phyloP scores from a whole-genome alignment of 35 echinoderm and acorn worm species.

The Chiridota heheva region DNA sequence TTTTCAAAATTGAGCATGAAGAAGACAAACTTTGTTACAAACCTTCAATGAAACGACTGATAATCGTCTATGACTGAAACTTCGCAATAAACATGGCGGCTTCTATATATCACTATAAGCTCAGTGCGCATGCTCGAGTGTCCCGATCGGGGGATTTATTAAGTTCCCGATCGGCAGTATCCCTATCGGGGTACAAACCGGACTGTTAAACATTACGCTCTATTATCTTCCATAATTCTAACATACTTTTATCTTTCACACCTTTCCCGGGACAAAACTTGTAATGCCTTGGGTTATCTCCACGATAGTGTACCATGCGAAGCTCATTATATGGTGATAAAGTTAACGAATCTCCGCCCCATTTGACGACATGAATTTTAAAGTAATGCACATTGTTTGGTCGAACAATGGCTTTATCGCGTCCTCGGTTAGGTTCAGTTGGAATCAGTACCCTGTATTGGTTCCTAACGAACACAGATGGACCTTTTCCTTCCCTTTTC shows the following conservation, averaged over 20 bases:
- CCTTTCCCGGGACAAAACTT: constrained; percentile 55
- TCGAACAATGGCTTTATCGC: constrained; percentile 75
- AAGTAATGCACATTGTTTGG: constrained; percentile 80
- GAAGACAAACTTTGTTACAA: too few relatives aligned
- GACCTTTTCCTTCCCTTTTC: neutral
- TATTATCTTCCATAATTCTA: constrained; percentile 44
- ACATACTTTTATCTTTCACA: constrained; percentile 65
- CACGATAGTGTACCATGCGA: constrained; percentile 86
- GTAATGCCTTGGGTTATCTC: constrained; percentile 59
- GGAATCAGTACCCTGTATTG: constrained; percentile 43
- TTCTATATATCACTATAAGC: too few relatives aligned
- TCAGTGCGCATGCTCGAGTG: too few relatives aligned
- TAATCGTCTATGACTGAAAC: too few relatives aligned
- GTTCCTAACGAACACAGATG: constrained; percentile 68
- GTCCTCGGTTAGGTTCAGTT: constrained; percentile 55
- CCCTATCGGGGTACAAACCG: too few relatives aligned
- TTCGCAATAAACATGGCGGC: too few relatives aligned
- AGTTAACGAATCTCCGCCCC: constrained; percentile 44
- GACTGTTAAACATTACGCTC: neutral
- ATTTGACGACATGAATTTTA: constrained; percentile 86
- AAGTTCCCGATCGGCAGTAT: too few relatives aligned
- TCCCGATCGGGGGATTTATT: too few relatives aligned
- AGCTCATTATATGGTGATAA: constrained; percentile 57
- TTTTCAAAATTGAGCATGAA: too few relatives aligned
- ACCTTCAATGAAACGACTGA: too few relatives aligned